Evolutionary conservation across 2,797 vertebrate genomes (phyloP).

Genomic region (Halcyon chelicuti): DNA sequence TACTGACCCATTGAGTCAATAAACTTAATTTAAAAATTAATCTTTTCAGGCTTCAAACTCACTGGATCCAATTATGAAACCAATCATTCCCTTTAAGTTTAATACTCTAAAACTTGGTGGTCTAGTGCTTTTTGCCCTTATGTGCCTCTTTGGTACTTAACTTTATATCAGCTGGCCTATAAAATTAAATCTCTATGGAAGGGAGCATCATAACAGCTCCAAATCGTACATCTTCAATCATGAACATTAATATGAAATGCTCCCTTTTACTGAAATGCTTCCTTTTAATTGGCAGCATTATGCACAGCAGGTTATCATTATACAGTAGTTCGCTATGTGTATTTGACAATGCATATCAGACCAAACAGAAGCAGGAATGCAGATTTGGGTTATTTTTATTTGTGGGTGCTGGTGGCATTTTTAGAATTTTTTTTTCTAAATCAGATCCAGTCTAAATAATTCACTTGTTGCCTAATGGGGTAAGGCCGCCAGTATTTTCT

Average conservation of each 20-base stretch:
- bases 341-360: background rate
- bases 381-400: background rate
- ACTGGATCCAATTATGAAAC: conserved; percentile 54
- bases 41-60: conserved; percentile 54
- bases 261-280: background rate
- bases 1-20: conserved; percentile 63
- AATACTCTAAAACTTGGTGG: conserved; percentile 56
- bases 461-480: background rate
- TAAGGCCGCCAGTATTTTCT: background rate
- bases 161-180: background rate
- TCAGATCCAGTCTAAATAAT: background rate
- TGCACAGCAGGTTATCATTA: background rate
- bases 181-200: conserved; percentile 30
- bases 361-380: background rate
- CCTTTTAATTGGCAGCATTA: background rate
- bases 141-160: background rate
- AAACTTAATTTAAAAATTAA: conserved; percentile 58
- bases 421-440: background rate
- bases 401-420: background rate
- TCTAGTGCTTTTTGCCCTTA: conserved; percentile 26
- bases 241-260: background rate
- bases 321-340: background rate
- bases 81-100: conserved; percentile 14
- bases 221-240: background rate
- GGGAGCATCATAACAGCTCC: conserved; percentile 8